Conservation (phyloP, 2,797 vertebrate genomes). For the Acomys russatus region DNA sequence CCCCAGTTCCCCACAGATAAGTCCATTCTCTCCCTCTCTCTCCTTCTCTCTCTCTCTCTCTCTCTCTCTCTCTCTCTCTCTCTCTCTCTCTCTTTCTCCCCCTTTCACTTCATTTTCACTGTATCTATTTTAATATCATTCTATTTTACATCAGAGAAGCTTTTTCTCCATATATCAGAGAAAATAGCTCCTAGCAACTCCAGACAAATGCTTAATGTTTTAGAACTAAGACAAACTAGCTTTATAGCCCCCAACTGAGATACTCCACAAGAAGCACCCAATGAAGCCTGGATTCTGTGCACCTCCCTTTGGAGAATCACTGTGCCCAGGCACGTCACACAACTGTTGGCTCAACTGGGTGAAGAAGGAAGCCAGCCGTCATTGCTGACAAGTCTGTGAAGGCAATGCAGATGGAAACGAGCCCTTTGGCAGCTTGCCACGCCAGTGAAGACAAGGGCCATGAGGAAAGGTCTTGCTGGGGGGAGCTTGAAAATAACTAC, state of each 20-base stretch:
- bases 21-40: neutral
- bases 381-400: neutral
- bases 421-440: neutral
- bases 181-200: slow-evolving; percentile 73
- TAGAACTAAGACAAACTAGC: slow-evolving; percentile 62
- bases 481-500: neutral
- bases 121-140: slow-evolving; percentile 68
- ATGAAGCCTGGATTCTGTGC: neutral
- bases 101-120: slow-evolving; percentile 35
- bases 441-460: neutral
- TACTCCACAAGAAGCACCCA: neutral
- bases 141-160: slow-evolving; percentile 62
- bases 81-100: too few relatives aligned
- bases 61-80: too few relatives aligned
- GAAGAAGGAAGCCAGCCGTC: neutral
- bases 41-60: too few relatives aligned
- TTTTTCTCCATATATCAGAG: slow-evolving; percentile 59
- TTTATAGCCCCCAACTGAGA: slow-evolving; percentile 34
- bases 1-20: neutral
- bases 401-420: neutral
- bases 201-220: slow-evolving; percentile 64
- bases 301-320: neutral
- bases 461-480: neutral
- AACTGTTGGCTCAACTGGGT: neutral
- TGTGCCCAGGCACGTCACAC: slow-evolving; percentile 12